These are phyloP conservation scores for Hypothenemus hampei DNA, from an alignment of 1,140 invertebrate genomes.

Conservation along the genomic window DNA sequence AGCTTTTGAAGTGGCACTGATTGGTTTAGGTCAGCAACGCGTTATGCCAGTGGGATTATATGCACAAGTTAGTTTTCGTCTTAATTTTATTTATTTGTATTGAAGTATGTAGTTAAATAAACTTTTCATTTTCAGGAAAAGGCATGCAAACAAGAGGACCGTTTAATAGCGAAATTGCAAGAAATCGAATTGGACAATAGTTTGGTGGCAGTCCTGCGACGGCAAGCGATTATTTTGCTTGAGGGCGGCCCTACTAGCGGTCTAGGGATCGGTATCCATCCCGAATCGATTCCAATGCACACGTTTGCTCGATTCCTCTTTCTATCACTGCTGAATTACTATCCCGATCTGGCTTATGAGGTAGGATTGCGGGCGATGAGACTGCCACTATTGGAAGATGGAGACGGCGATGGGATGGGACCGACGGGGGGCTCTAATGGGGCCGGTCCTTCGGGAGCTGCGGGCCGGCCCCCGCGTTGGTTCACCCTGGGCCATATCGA, in stretches of 20 bases:
- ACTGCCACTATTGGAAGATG: constrained; percentile 72
- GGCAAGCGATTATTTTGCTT: constrained; percentile 58
- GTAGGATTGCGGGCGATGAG: constrained; percentile 61
- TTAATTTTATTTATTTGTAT: no score
- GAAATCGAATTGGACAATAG: constrained; percentile 71
- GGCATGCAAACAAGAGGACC: constrained; percentile 70
- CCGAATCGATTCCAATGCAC: constrained; percentile 75
- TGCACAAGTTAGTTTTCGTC: constrained; percentile 56
- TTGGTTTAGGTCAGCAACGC: constrained; percentile 72
- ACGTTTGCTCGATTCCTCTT: constrained; percentile 78
- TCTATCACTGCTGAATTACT: constrained; percentile 64
- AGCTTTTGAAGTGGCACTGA: constrained; percentile 62
- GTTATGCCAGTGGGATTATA: constrained; percentile 74
- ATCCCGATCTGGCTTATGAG: constrained; percentile 72
- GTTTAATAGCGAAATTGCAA: constrained; percentile 67
- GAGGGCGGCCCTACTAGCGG: constrained; percentile 72
- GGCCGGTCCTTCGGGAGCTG: constrained; percentile 11
- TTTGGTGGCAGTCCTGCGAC: constrained; percentile 55
- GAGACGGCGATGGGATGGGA: constrained; percentile 53
- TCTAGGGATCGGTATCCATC: constrained; percentile 68
- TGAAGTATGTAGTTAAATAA: no score
- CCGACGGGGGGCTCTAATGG: constrained; percentile 42
- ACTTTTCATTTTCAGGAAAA: constrained; percentile 51
- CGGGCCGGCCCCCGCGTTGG: constrained; percentile 60
- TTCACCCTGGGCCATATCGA: constrained; percentile 72